Evolutionary conservation across 2,797 vertebrate genomes (phyloP).

Genomic region (Macropodus opercularis): DNA sequence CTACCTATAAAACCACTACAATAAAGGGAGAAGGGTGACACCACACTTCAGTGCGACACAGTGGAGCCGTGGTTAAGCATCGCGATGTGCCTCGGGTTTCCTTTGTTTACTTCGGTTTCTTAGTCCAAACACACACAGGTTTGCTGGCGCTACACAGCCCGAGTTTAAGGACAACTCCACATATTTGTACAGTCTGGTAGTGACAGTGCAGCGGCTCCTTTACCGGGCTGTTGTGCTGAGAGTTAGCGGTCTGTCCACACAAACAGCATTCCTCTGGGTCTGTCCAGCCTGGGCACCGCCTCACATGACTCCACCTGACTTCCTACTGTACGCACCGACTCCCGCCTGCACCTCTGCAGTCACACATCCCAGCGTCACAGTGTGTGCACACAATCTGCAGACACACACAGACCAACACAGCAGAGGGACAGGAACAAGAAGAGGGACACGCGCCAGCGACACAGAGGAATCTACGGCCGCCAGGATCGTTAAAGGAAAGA

Average conservation of each 20-base stretch:
- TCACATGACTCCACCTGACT: conserved; percentile 64
- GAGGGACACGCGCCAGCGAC: background rate
- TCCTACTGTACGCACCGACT: conserved; percentile 31
- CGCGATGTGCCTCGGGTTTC: too few relatives aligned
- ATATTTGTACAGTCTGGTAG: background rate
- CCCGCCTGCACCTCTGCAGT: conserved; percentile 33
- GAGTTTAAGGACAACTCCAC: too few relatives aligned
- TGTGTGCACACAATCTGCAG: conserved; percentile 4
- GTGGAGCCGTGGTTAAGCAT: too few relatives aligned
- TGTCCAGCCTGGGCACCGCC: conserved; percentile 36
- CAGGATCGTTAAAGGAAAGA: background rate
- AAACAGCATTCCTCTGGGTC: conserved; percentile 61
- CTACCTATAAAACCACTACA: too few relatives aligned
- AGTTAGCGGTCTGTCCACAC: conserved; percentile 18
- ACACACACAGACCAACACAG: background rate
- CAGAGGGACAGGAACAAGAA: background rate
- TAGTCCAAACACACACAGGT: too few relatives aligned
- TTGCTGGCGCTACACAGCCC: too few relatives aligned
- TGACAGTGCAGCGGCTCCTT: conserved; percentile 15
- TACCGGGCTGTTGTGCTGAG: conserved; percentile 21
- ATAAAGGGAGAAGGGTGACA: background rate
- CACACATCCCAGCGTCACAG: background rate
- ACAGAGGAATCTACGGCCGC: too few relatives aligned
- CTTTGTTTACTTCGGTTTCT: too few relatives aligned
- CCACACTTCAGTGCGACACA: too few relatives aligned